Conservation (phyloP, 1,140 invertebrate species). For the Meloidogyne chitwoodi region DNA sequence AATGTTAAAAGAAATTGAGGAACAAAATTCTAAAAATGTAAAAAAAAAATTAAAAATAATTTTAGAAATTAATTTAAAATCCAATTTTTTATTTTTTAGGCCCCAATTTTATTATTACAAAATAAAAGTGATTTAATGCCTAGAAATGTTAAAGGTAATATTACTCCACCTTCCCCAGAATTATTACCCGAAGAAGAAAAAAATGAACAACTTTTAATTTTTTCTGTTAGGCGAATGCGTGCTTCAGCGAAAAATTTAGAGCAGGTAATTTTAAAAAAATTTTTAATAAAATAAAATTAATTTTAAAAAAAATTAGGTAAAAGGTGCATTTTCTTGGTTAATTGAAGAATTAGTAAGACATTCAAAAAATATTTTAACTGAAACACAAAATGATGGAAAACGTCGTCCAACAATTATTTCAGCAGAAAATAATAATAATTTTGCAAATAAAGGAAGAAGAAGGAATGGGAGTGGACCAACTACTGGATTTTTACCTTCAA, state of each 20-base stretch:
- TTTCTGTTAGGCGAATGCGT: conserved; percentile 13
- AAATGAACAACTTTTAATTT: not conserved
- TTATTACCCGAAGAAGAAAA: conserved; percentile 15
- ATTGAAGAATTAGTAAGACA: conserved; percentile 33
- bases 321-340: conserved; percentile 31
- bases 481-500: conserved; percentile 32
- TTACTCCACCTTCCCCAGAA: not conserved
- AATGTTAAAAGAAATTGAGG: conserved; percentile 50
- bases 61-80: not conserved
- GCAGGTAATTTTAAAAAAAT: conserved; percentile 26
- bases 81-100: conserved; percentile 26
- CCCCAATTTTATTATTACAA: conserved; percentile 44
- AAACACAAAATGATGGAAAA: conserved; percentile 10
- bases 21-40: conserved; percentile 47
- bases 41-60: conserved; percentile 16
- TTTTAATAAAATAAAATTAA: conserved; percentile 25
- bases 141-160: not conserved
- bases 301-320: conserved; percentile 23
- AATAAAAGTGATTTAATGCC: conserved; percentile 43
- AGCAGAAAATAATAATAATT: not conserved
- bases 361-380: not conserved
- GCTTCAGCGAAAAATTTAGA: conserved; percentile 43
- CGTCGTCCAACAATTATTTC: not conserved
- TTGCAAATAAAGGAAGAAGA: conserved; percentile 13
- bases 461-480: conserved; percentile 46